Percentiles rank a stretch among this genome's conserved stretches.
Evolutionary conservation across 1,140 invertebrate species (phyloP).

Genomic region (Danaus melanippus): DNA sequence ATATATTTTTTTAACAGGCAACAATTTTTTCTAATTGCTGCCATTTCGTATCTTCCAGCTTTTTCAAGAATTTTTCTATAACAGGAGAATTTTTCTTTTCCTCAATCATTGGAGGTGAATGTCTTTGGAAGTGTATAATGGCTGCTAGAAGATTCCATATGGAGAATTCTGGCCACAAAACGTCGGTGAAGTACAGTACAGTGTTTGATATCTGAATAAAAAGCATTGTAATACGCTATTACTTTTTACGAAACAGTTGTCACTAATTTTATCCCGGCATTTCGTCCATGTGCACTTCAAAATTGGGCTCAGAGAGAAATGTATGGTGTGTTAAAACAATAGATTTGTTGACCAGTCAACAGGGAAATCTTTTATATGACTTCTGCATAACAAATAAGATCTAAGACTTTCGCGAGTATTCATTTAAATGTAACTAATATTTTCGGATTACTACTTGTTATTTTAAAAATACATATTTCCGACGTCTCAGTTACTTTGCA

Average conservation of each 20-base stretch:
- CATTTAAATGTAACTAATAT: too few species aligned
- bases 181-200: slow-evolving; percentile 84
- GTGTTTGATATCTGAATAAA: slow-evolving; percentile 77
- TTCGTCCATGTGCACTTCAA: too few species aligned
- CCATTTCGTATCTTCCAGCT: slow-evolving; percentile 36
- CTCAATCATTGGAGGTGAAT: slow-evolving; percentile 30
- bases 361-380: not conserved
- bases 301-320: too few species aligned
- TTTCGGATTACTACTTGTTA: too few species aligned
- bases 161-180: slow-evolving; percentile 95
- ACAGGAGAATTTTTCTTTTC: slow-evolving; percentile 23
- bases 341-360: too few species aligned
- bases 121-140: slow-evolving; percentile 88
- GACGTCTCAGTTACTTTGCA: too few species aligned
- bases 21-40: slow-evolving; percentile 40
- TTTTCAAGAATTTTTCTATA: slow-evolving; percentile 38
- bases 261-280: too few species aligned
- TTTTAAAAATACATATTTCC: too few species aligned
- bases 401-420: too few species aligned
- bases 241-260: not conserved
- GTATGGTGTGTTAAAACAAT: too few species aligned
- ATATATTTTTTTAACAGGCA: slow-evolving; percentile 22
- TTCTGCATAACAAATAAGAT: too few species aligned
- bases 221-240: slow-evolving; percentile 6
- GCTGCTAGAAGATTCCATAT: slow-evolving; percentile 91